These are phyloP conservation scores for Exaiptasia diaphana DNA, from an alignment of 64 coral and sea anemone species.

Conservation along the genomic window DNA sequence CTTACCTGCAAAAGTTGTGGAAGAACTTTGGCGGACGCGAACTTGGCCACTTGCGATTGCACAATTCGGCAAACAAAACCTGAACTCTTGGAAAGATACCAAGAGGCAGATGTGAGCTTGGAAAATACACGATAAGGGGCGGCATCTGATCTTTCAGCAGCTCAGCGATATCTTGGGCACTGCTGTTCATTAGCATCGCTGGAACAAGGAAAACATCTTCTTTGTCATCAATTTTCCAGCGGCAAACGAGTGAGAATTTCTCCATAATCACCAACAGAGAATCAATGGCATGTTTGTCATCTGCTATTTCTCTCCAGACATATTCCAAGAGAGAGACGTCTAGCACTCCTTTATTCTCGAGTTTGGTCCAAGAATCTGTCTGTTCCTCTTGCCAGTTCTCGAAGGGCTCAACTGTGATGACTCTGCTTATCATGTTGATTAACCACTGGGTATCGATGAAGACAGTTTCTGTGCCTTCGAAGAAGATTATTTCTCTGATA, in stretches of 20 bases:
- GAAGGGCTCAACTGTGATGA: constrained; percentile 34
- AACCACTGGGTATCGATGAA: constrained; percentile 51
- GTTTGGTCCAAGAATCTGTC: background rate
- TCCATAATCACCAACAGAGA: constrained; percentile 42
- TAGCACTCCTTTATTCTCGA: constrained; percentile 25
- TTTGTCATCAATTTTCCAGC: background rate
- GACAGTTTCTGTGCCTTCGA: constrained; percentile 17
- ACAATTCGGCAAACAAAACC: background rate
- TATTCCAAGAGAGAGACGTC: background rate
- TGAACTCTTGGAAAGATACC: background rate
- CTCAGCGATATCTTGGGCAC: background rate
- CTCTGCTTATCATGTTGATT: constrained; percentile 29
- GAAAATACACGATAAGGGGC: background rate
- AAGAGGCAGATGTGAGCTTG: background rate
- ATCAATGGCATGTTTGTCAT: background rate
- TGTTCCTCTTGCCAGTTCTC: background rate
- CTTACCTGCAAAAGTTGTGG: background rate
- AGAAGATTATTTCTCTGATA: constrained; percentile 19
- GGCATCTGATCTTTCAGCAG: background rate
- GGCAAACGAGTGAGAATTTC: constrained; percentile 43
- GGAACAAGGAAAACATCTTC: constrained; percentile 22
- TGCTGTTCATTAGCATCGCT: constrained; percentile 28
- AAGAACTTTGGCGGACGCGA: background rate
- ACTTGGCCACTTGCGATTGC: background rate
- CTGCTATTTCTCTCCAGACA: constrained; percentile 17